These are phyloP conservation scores for Corythoichthys intestinalis DNA, from an alignment of 2,113 vertebrate genomes.

Conservation along the genomic window DNA sequence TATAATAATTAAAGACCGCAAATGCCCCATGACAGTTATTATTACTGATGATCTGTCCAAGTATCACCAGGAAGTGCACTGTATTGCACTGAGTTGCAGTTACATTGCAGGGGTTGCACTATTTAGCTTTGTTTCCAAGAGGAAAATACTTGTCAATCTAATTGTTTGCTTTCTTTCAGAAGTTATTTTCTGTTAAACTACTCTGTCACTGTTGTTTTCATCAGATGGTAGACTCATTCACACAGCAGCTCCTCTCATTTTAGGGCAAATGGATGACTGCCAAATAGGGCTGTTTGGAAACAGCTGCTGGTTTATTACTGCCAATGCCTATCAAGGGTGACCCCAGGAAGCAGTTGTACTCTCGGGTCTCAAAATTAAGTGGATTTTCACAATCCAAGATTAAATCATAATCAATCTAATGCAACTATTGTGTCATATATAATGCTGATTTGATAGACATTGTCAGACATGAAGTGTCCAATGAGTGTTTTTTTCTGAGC, in stretches of 20 bases:
- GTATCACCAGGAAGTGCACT: not conserved
- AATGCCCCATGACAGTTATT: not conserved
- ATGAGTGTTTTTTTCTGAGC: not conserved
- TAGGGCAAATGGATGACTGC: constrained; percentile 18
- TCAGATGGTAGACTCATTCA: constrained; percentile 1
- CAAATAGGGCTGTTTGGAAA: constrained; percentile 27
- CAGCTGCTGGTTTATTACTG: constrained; percentile 34
- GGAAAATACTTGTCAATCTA: not conserved
- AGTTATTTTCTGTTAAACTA: not conserved
- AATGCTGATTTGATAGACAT: not conserved
- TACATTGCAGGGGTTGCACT: not conserved
- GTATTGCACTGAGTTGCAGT: not conserved
- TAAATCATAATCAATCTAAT: not conserved
- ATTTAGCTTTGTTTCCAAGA: not conserved
- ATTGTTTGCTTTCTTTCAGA: not conserved
- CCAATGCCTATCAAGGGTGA: constrained; percentile 21
- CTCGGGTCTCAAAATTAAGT: not conserved
- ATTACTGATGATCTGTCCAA: no score
- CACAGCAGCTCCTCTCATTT: not conserved
- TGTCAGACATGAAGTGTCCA: not conserved
- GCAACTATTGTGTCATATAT: not conserved
- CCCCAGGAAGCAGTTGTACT: constrained; percentile 5
- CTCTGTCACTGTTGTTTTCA: not conserved
- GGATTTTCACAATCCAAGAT: not conserved
- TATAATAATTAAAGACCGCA: not conserved